A percentile compares a stretch with the other conserved stretches of the same genome.
Conservation (phyloP, 2,797 vertebrate species). For the Molossus molossus region DNA sequence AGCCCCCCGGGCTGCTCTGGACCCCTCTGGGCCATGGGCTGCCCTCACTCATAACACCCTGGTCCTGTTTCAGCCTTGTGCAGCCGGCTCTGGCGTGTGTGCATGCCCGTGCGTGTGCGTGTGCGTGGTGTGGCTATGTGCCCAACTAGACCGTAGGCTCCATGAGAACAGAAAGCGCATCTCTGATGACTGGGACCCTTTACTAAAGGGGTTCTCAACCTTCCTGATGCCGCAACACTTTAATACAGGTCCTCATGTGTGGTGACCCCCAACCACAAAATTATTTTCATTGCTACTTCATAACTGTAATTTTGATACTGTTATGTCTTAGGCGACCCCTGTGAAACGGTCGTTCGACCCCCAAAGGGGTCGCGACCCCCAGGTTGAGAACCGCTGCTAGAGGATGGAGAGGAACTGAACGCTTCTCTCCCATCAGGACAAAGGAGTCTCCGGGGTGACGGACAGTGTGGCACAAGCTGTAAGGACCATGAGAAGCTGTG, state of each 20-base stretch:
- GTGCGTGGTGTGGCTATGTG: no score
- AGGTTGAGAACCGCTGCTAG: no score
- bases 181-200: background rate
- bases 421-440: background rate
- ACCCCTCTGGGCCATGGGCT: rapidly evolving
- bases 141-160: background rate
- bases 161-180: background rate
- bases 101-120: background rate
- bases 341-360: no score
- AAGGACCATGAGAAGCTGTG: background rate
- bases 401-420: background rate
- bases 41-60: background rate
- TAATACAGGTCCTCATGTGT: no score
- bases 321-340: no score
- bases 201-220: no score
- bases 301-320: no score
- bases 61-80: background rate
- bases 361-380: no score
- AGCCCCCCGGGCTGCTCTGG: background rate
- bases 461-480: background rate
- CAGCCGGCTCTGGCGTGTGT: background rate
- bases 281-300: no score
- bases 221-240: no score
- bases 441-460: rapidly evolving
- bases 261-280: no score